phyloP scores from a whole-genome alignment of 2,113 vertebrate species.

The Gambusia holbrooki region DNA sequence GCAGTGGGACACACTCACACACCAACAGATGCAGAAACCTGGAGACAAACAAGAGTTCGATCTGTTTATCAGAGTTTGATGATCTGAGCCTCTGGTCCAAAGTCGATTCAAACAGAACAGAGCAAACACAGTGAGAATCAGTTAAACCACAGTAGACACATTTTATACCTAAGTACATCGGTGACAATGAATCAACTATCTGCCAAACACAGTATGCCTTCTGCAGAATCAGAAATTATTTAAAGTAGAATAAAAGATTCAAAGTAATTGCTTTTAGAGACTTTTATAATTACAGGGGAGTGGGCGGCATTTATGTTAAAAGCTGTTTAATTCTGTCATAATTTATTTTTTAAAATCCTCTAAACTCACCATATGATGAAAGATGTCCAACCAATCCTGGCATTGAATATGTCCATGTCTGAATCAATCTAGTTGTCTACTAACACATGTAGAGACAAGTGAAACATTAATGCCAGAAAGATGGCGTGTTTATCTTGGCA shows the following conservation, averaged over 20 bases:
- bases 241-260: background rate
- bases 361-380: conserved; percentile 54
- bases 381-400: conserved; percentile 37
- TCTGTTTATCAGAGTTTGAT: conserved; percentile 41
- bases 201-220: background rate
- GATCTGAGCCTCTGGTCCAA: conserved; percentile 43
- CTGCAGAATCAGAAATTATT: background rate
- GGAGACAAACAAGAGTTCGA: conserved; percentile 30
- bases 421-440: background rate
- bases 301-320: background rate
- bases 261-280: background rate
- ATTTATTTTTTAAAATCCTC: background rate
- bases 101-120: conserved; percentile 56
- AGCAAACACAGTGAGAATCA: conserved; percentile 48
- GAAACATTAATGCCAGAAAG: conserved; percentile 66
- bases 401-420: conserved; percentile 6
- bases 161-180: background rate
- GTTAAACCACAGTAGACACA: conserved; percentile 1
- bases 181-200: background rate
- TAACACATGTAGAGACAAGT: conserved; percentile 40
- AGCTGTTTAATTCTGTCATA: background rate
- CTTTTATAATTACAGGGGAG: background rate
- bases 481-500: conserved; percentile 73
- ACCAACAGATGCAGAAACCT: conserved; percentile 69
- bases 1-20: conserved; percentile 35